Evolutionary conservation across 2,888 invertebrate species (phyloP).

Genomic region (Punctoribates punctum): DNA sequence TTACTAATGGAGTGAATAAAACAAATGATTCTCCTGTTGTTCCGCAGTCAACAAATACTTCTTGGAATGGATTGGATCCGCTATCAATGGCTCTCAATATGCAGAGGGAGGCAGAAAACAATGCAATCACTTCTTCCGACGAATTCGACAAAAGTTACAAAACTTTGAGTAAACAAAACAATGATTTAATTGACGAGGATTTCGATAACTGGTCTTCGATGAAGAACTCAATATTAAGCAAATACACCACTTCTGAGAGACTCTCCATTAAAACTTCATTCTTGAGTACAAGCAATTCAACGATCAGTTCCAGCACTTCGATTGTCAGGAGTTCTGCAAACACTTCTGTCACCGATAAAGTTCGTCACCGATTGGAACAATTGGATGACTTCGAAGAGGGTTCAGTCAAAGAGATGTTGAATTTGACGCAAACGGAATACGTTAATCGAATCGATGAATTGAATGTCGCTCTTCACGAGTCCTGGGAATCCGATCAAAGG

Average conservation of each 20-base stretch:
- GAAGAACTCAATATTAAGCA: constrained; percentile 72
- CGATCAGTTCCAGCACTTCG: not conserved
- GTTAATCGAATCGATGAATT: constrained; percentile 79
- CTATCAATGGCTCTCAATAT: constrained; percentile 40
- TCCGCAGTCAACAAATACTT: constrained; percentile 17
- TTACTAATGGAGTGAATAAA: not conserved
- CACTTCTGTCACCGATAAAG: constrained; percentile 59
- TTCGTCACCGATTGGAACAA: constrained; percentile 70
- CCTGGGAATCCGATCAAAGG: constrained; percentile 91
- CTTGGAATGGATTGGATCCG: constrained; percentile 45
- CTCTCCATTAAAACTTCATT: constrained; percentile 85
- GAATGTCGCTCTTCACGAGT: constrained; percentile 81
- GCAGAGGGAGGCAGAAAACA: not conserved
- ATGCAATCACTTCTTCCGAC: not conserved
- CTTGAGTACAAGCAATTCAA: constrained; percentile 55
- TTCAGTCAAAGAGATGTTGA: constrained; percentile 71
- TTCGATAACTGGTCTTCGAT: constrained; percentile 74
- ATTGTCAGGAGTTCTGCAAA: constrained; percentile 68
- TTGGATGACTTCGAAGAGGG: constrained; percentile 91
- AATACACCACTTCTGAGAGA: constrained; percentile 90
- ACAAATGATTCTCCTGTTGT: not conserved
- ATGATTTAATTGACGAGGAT: constrained; percentile 53
- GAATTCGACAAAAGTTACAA: constrained; percentile 35
- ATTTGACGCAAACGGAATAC: constrained; percentile 89
- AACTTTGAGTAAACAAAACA: constrained; percentile 4